These are phyloP conservation scores for Guaruba guarouba DNA, from an alignment of 2,113 vertebrate species.

Conservation along the genomic window DNA sequence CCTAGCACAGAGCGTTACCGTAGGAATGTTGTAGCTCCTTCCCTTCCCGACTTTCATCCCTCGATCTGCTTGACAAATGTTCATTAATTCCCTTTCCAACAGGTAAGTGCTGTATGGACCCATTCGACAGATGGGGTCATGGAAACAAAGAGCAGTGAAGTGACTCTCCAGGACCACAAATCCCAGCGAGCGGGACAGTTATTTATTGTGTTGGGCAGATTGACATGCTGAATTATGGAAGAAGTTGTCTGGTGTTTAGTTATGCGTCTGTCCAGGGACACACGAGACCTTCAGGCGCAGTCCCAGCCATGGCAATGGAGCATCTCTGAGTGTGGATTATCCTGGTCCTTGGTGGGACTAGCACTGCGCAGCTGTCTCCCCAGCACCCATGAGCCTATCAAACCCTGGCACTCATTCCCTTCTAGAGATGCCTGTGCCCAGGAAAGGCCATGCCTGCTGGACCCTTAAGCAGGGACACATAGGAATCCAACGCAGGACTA, in stretches of 20 bases:
- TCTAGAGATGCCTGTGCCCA: not conserved
- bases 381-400: not conserved
- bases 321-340: not conserved
- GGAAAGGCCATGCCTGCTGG: not conserved
- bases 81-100: not conserved
- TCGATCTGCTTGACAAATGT: not conserved
- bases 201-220: not conserved
- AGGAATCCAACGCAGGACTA: not conserved
- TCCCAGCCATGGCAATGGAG: not conserved
- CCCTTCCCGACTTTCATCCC: not conserved
- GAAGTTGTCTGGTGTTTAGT: not conserved
- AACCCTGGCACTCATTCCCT: fast-evolving
- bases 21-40: not conserved
- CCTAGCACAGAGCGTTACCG: not conserved
- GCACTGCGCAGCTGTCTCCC: not conserved
- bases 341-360: not conserved
- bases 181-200: not conserved
- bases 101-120: not conserved
- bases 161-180: not conserved
- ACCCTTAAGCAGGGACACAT: fast-evolving
- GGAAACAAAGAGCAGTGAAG: not conserved
- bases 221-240: not conserved
- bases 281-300: fast-evolving
- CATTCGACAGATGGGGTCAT: not conserved
- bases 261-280: not conserved